These are phyloP conservation scores for Netelia inedita DNA, from an alignment of 2,888 invertebrate genomes.

Conservation along the genomic window DNA sequence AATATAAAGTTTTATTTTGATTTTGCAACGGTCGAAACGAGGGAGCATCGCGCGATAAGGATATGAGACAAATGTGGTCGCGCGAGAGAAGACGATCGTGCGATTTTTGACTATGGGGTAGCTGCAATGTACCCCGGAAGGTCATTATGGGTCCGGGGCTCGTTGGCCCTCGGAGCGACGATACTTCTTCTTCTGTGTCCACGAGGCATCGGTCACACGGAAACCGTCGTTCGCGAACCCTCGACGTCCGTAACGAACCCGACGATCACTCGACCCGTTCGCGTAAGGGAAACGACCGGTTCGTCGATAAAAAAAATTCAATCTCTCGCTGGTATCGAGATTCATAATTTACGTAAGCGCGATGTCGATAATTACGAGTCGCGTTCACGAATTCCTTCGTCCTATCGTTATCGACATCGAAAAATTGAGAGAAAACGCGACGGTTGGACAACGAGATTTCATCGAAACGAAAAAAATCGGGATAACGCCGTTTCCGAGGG, in stretches of 20 bases:
- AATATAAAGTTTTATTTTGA: too few species aligned
- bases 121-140: slow-evolving; percentile 80
- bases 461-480: slow-evolving; percentile 20
- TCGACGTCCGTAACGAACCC: background rate
- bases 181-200: slow-evolving; percentile 72
- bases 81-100: slow-evolving; percentile 63
- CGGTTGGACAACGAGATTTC: slow-evolving; percentile 22
- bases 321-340: background rate
- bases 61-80: slow-evolving; percentile 61
- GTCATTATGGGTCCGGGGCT: slow-evolving; percentile 78
- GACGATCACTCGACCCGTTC: slow-evolving; percentile 15
- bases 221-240: slow-evolving; percentile 29
- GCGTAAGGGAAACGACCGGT: slow-evolving; percentile 27
- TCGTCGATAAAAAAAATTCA: background rate
- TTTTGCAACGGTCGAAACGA: background rate
- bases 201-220: slow-evolving; percentile 56
- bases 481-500: background rate
- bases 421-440: slow-evolving; percentile 5
- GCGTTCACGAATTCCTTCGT: slow-evolving; percentile 1
- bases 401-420: slow-evolving; percentile 32
- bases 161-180: slow-evolving; percentile 78
- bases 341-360: slow-evolving; percentile 41
- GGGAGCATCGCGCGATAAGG: slow-evolving; percentile 3
- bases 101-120: slow-evolving; percentile 81
- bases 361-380: slow-evolving; percentile 27